Evolutionary conservation across 2,113 vertebrate species (phyloP).

Genomic region (Oophaga pumilio): DNA sequence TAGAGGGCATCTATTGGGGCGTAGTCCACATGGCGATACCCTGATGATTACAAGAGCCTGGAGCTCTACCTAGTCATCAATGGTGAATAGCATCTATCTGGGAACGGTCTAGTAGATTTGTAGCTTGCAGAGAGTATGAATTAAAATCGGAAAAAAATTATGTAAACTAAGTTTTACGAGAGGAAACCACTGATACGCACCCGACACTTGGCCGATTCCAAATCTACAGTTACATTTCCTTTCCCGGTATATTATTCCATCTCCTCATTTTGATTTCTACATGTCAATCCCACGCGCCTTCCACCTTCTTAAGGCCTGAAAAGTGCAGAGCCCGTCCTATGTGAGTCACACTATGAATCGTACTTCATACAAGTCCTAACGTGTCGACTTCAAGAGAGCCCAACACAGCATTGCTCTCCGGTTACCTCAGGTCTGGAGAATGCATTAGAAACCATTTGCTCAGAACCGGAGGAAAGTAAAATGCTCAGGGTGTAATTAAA

Average conservation of each 20-base stretch:
- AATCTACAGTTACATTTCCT: not conserved
- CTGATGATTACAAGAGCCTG: no score
- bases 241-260: not conserved
- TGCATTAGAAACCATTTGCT: not conserved
- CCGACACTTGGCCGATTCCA: not conserved
- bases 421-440: constrained; percentile 5
- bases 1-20: no score
- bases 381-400: not conserved
- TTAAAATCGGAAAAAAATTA: no score
- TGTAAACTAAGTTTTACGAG: no score
- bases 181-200: no score
- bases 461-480: not conserved
- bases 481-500: not conserved
- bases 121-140: no score
- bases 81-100: no score
- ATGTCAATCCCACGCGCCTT: not conserved
- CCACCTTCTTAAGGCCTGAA: not conserved
- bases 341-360: constrained; percentile 9
- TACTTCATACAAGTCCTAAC: constrained; percentile 1
- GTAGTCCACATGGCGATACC: no score
- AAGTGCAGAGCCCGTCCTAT: not conserved
- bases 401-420: not conserved
- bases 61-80: no score
- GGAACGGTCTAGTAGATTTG: no score
- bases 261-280: not conserved